Percentiles rank a stretch among this genome's conserved stretches.
These are phyloP conservation scores for Luscinia megarhynchos DNA, from an alignment of 2,797 vertebrate genomes.

Conservation along the genomic window DNA sequence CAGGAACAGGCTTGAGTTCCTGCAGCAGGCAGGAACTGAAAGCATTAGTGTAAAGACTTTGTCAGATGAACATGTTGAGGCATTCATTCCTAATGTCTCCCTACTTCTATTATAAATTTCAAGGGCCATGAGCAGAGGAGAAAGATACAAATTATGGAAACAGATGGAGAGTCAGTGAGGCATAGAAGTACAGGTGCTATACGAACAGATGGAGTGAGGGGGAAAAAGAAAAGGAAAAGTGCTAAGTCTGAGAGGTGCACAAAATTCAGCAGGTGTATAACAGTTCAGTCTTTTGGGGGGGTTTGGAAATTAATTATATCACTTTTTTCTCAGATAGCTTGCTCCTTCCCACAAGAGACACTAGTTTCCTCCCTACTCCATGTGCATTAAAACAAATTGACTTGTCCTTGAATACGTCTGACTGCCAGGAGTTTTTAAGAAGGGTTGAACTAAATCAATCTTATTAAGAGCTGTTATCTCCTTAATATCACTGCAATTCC, in stretches of 20 bases:
- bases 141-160: slow-evolving; percentile 45
- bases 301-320: neutral
- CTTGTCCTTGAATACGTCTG: neutral
- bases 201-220: slow-evolving; percentile 46
- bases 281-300: neutral
- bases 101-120: slow-evolving; percentile 28
- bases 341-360: neutral
- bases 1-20: neutral
- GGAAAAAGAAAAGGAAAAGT: neutral
- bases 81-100: slow-evolving; percentile 23
- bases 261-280: slow-evolving; percentile 32
- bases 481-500: neutral
- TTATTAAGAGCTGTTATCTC: neutral
- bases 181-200: slow-evolving; percentile 60
- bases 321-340: neutral
- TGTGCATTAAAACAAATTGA: neutral
- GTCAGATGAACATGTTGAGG: slow-evolving; percentile 31
- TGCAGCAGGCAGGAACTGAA: slow-evolving; percentile 20
- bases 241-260: slow-evolving; percentile 33
- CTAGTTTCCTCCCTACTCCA: neutral
- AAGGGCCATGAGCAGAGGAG: slow-evolving; percentile 22
- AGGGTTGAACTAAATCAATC: neutral
- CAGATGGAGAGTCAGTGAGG: slow-evolving; percentile 64
- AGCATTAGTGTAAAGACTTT: slow-evolving; percentile 20
- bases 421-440: neutral